Conservation (phyloP, 2,797 vertebrate species). For the Kryptopterus vitreolus region DNA sequence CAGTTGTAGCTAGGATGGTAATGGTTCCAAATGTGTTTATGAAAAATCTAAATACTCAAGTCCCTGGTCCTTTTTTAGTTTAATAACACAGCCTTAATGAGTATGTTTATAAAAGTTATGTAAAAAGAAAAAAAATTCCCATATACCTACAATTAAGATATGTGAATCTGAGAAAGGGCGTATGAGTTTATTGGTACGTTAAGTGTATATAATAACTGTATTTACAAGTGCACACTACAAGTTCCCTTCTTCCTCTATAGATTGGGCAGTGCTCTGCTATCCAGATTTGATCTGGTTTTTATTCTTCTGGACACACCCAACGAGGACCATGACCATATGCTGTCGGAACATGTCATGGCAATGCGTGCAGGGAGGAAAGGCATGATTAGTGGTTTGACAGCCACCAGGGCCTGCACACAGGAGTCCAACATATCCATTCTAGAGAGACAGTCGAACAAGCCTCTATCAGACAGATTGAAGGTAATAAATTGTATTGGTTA, state of each 20-base stretch:
- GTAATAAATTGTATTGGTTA: constrained; percentile 61
- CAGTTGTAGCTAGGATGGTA: neutral
- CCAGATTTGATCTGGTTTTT: constrained; percentile 95
- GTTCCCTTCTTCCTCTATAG: constrained; percentile 63
- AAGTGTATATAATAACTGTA: neutral
- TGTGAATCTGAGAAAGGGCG: neutral
- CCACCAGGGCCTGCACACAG: constrained; percentile 66
- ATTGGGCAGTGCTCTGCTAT: constrained; percentile 94
- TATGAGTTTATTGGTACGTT: neutral
- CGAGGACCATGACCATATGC: constrained; percentile 88
- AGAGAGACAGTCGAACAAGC: constrained; percentile 77
- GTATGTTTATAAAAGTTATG: too few relatives aligned
- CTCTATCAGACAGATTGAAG: constrained; percentile 86
- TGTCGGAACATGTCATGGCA: constrained; percentile 95
- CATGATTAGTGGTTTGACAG: constrained; percentile 67
- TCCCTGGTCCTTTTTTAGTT: neutral
- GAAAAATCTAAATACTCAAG: neutral
- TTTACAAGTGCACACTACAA: neutral
- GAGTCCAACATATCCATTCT: constrained; percentile 80
- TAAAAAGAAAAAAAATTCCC: neutral
- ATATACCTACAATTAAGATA: neutral
- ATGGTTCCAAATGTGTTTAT: neutral
- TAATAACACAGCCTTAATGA: neutral
- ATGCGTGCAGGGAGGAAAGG: constrained; percentile 78
- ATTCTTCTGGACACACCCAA: constrained; percentile 94